Conservation (phyloP, 2,888 invertebrate genomes). For the Leucoptera coffeella region DNA sequence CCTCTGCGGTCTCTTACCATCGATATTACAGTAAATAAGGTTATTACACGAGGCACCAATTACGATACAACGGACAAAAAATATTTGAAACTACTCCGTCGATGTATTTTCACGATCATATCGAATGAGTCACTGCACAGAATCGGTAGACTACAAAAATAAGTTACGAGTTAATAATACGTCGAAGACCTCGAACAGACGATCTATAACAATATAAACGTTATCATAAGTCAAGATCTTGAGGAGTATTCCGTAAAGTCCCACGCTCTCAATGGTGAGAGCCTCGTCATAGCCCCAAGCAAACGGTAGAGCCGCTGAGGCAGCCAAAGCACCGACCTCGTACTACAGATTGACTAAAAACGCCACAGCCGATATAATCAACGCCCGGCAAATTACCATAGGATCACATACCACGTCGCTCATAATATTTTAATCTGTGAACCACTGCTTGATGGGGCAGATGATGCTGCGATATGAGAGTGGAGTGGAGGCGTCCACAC, state of each 20-base stretch:
- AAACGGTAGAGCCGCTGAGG: constrained; percentile 47
- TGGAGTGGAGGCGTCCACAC: constrained; percentile 31
- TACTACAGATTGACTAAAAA: constrained; percentile 13
- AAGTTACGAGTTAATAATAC: too few relatives aligned
- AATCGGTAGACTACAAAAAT: too few relatives aligned
- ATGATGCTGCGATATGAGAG: constrained; percentile 10
- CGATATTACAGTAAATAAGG: constrained; percentile 28
- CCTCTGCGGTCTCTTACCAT: constrained; percentile 25
- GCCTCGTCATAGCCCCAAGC: constrained; percentile 38
- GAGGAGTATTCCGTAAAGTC: too few relatives aligned
- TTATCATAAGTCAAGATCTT: too few relatives aligned
- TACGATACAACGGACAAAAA: constrained; percentile 8
- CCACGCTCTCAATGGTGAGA: constrained; percentile 42
- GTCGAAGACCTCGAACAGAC: too few relatives aligned
- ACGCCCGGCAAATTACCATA: constrained; percentile 1
- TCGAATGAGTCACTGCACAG: too few relatives aligned
- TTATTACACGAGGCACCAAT: constrained; percentile 21
- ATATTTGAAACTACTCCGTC: too few relatives aligned
- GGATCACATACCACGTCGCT: too few relatives aligned
- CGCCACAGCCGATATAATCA: constrained; percentile 17
- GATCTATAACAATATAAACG: too few relatives aligned
- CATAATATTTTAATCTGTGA: constrained; percentile 3
- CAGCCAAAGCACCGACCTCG: constrained; percentile 27
- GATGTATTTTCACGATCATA: too few relatives aligned
- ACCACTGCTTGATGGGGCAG: background rate